Base-by-base conservation (phyloP, 2,797 vertebrate genomes). In the Yasuhikotakia modesta region DNA sequence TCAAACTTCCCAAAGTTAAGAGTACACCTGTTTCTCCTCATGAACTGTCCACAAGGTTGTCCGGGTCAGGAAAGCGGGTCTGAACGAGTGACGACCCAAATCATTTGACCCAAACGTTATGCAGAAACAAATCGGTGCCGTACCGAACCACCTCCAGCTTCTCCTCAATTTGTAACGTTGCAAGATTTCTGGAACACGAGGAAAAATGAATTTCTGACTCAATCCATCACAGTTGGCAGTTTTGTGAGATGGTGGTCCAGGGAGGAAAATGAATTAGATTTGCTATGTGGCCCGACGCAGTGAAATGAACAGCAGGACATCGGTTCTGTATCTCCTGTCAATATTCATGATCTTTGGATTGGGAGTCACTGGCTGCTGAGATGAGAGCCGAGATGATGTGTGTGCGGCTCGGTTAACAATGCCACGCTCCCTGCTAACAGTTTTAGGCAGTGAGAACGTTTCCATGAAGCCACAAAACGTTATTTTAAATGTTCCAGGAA, bases 131-230 rank as follows among this genome's bases (percentile, higher is more conserved):
- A 83, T 58, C 78, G 46, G 50, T 10, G 27, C 39, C 55, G 46
- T 50, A 61, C 64, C 68, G 12, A 39, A 76, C 35, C 66, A 79
- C 73, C 21, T 57, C 55, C 30, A 68, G 76, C 81, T 43, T 48
- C 53, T 76, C 55, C 30, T 78, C 67, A 64, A 78, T 78, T 70
- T 70, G 67, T 78, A 70, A 78, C 64, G 76, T 78, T 64, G 61
- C 45, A 70, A 30, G 87, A 90, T 87, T 87, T 88, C 84, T 84
- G 87, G 88, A 89, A 90, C 86, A 85, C 81, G 85, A 87, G 88
- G 88, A 88, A 91, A 92, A 92, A 90, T 90, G 84, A 92, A 91
- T 90, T 91, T 92, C 89, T 91, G 89, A 89, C 90, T 87, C 88
- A 90, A 92, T 92, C 89, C 87, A 92, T 93, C 91, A 92, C 90